Base-by-base conservation (phyloP, 30 jellyfish, hydroid and myxozoan genomes). In the Aurelia sp. region DNA sequence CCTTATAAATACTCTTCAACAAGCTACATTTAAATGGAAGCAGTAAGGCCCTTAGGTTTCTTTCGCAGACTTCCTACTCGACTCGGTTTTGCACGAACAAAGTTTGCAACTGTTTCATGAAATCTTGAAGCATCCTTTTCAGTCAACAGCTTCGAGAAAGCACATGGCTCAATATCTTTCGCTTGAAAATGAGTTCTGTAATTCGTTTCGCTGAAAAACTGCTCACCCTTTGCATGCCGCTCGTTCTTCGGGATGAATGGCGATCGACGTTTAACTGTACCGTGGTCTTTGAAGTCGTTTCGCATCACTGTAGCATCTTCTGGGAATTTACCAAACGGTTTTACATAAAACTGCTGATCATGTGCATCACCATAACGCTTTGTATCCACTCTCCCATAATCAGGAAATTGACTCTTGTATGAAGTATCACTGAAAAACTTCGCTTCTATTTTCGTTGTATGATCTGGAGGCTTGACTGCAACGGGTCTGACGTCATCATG, bases 401-500 rank as follows among this genome's bases (percentile, higher is more conserved):
- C 66, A 6, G 96, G 96, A 63, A 81, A 91, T 64, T 85, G 93
- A 11, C 63, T 21, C 27, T 51, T 51, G 72, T 91, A 91, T 9
- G 98, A 91, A 4, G 98, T 82, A 16, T 70, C 81, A 64, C 80
- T 60, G 38, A 41, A 72, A 52, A 91, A 76, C 57, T 74, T 91
- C 2, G 91, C 94, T 35, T 57, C 59, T 18, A 82, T 19, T 47
- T 27, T 68, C 50, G 41, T 85, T 1, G 64, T 40, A 61, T 79
- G 93, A 8, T 71, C 79, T 22, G 72, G 88, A 4, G 89, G 96
- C 47, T 67, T 74, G 12, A 78, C 33, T 18, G 67, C 84, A 16
- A 58, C 68, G 13, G 87, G 91, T 16, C 82, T 86, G 19, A 78
- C 74, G 18, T 68, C 81, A 5, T 67, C 76, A 82, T 78, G 90